phyloP scores from a whole-genome alignment of 2,797 vertebrate species.

The Gorsachius magnificus region DNA sequence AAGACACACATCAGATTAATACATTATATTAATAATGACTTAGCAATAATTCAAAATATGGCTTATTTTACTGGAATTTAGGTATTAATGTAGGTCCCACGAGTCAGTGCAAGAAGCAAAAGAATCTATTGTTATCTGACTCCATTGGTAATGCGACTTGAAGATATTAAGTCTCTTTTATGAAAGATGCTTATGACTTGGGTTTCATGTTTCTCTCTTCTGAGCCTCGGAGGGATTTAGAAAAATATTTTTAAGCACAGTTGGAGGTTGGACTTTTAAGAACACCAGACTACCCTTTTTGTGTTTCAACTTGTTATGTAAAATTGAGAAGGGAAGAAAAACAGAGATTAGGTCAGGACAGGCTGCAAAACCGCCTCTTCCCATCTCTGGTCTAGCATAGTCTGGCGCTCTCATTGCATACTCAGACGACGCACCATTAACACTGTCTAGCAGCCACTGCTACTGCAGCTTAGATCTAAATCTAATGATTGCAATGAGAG shows the following conservation, averaged over 20 bases:
- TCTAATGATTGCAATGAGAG: background rate
- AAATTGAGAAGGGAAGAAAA: background rate
- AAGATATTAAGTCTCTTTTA: slow-evolving; percentile 16
- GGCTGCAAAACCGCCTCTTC: background rate
- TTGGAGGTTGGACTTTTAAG: background rate
- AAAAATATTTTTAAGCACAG: slow-evolving; percentile 20
- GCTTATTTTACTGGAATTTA: background rate
- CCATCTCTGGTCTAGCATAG: background rate
- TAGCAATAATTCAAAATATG: background rate
- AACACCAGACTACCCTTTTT: background rate
- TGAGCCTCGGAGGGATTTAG: slow-evolving; percentile 9
- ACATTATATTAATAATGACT: no score
- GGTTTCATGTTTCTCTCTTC: background rate
- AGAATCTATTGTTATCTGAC: background rate
- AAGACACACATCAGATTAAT: background rate
- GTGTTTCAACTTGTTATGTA: slow-evolving; percentile 8
- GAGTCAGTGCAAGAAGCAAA: background rate
- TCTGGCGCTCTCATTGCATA: accelerated
- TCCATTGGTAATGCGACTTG: background rate
- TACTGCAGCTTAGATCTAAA: background rate
- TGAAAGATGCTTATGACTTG: background rate
- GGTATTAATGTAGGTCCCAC: background rate
- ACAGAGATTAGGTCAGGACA: background rate
- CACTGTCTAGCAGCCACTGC: background rate
- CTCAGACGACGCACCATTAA: background rate